These are phyloP conservation scores for Clupea harengus DNA, from an alignment of 2,113 vertebrate genomes.

Conservation along the genomic window DNA sequence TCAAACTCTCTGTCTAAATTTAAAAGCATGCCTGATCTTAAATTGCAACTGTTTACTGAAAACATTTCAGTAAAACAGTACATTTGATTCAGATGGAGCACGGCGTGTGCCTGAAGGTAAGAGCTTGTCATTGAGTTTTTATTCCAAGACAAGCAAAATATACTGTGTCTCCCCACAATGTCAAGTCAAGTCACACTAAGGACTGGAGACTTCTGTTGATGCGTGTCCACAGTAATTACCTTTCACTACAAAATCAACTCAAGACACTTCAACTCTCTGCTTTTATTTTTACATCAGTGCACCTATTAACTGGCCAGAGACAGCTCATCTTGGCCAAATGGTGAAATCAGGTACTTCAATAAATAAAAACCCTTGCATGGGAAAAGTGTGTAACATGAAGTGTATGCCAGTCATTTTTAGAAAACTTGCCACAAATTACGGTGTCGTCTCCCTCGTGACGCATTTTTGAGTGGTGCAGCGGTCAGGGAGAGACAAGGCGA, in stretches of 20 bases:
- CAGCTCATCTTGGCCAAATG: background rate
- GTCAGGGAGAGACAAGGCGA: conserved; percentile 65
- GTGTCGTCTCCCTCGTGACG: conserved; percentile 64
- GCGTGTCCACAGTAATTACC: background rate
- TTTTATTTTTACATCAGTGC: background rate
- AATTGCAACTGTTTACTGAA: conserved; percentile 53
- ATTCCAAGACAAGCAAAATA: background rate
- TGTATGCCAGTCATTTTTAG: conserved; percentile 64
- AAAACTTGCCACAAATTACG: conserved; percentile 67
- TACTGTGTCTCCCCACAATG: background rate
- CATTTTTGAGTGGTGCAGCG: conserved; percentile 64
- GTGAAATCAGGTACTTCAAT: conserved; percentile 52
- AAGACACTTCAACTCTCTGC: background rate
- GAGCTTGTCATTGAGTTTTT: background rate
- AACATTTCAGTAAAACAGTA: conserved; percentile 23
- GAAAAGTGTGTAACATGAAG: conserved; percentile 50
- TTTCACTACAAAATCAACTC: background rate
- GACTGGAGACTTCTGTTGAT: background rate
- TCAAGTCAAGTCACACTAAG: background rate
- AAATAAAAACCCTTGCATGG: conserved; percentile 44
- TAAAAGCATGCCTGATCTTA: conserved; percentile 53
- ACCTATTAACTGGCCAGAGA: background rate
- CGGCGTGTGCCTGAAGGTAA: background rate
- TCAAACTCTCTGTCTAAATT: conserved; percentile 59
- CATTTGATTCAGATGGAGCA: conserved; percentile 32